Percentiles rank a stretch among this genome's conserved stretches.
Conservation (phyloP, 2,888 invertebrate genomes). For the Melipona bicolor region DNA sequence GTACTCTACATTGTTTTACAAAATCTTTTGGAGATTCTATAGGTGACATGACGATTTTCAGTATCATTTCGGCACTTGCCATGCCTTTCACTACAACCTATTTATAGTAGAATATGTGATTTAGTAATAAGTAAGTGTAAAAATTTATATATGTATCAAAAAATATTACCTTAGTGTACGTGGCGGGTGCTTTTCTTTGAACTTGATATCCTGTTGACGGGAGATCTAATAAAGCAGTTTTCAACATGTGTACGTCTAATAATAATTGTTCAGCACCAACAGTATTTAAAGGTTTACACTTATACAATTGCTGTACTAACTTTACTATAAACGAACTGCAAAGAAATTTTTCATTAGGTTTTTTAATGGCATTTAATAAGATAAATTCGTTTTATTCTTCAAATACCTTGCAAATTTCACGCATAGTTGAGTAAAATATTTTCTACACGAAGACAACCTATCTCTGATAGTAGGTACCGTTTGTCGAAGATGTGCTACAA, state of each 20-base stretch:
- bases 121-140: not conserved
- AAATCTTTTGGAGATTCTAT: constrained; percentile 92
- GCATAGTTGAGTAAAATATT: constrained; percentile 99
- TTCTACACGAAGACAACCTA: constrained; percentile 94
- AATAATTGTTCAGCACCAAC: constrained; percentile 98
- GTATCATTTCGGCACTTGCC: constrained; percentile 99
- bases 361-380: not conserved
- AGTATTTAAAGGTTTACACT: constrained; percentile 92
- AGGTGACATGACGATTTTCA: constrained; percentile 99
- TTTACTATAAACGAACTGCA: constrained; percentile 96
- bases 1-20: constrained; percentile 94
- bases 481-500: constrained; percentile 93
- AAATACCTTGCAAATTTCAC: constrained; percentile 94
- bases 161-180: constrained; percentile 89
- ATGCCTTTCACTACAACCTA: constrained; percentile 93
- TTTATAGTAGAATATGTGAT: constrained; percentile 33
- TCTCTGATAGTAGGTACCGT: constrained; percentile 95
- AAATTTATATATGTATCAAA: not conserved
- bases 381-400: not conserved
- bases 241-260: constrained; percentile 96
- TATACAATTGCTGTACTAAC: constrained; percentile 95
- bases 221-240: constrained; percentile 96
- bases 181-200: constrained; percentile 94
- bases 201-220: constrained; percentile 97
- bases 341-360: constrained; percentile 38